A percentile compares a stretch with the other conserved stretches of the same genome.
Conservation (phyloP, 2,888 invertebrate species). For the Mylabris sibirica region DNA sequence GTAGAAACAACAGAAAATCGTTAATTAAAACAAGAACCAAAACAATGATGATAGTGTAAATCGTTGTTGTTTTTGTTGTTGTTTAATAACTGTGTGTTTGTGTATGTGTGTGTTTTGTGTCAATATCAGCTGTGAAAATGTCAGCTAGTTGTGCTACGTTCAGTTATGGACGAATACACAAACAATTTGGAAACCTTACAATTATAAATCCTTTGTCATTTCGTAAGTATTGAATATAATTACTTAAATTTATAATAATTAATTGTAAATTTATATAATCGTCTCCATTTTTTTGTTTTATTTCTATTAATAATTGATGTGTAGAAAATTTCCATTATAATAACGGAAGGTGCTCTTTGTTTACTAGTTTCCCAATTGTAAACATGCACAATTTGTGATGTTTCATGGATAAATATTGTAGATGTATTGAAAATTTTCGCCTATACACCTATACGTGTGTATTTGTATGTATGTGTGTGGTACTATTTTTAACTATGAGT, state of each 20-base stretch:
- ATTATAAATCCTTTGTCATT: conserved; percentile 49
- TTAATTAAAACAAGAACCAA: conserved; percentile 18
- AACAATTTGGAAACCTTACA: conserved; percentile 42
- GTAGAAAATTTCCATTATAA: background rate
- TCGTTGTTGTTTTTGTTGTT: conserved; percentile 34
- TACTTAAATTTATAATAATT: background rate
- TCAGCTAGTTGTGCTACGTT: conserved; percentile 50
- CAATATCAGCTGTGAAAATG: conserved; percentile 59
- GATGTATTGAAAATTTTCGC: conserved; percentile 9
- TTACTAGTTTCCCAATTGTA: conserved; percentile 38
- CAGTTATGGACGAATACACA: conserved; percentile 47
- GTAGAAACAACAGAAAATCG: background rate
- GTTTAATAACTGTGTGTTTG: conserved; percentile 24
- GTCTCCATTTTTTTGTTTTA: background rate
- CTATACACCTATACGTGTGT: background rate
- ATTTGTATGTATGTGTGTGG: background rate
- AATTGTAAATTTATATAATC: background rate
- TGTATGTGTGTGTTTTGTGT: conserved; percentile 37
- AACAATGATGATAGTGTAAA: conserved; percentile 32
- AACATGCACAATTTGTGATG: conserved; percentile 37
- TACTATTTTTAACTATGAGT: conserved; percentile 4
- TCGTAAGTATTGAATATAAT: conserved; percentile 26
- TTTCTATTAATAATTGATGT: too few relatives aligned
- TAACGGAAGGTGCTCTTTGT: conserved; percentile 40
- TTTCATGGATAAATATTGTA: conserved; percentile 14